Evolutionary conservation across 2,113 vertebrate species (phyloP), one percentile per base, ranked within the genome.

Genomic region (Callopanchax toddi): DNA sequence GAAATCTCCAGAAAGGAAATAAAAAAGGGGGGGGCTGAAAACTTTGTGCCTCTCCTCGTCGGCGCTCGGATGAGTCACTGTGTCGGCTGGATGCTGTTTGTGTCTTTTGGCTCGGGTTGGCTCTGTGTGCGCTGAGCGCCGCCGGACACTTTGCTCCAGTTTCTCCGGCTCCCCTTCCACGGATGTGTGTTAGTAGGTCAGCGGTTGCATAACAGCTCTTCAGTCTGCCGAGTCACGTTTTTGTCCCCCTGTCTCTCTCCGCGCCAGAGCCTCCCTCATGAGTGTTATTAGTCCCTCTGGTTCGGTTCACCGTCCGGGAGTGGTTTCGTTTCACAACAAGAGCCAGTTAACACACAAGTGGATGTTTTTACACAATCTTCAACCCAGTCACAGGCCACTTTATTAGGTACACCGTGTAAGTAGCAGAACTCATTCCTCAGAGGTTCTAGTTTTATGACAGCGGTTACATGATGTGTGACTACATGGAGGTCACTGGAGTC

Each of bases 151-250:
- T 88, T 91, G 91, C 91, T 92, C 91, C 77, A 91, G 78, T 91
- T 92, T 87, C 86, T 86, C 67, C 82, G 75, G 82, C 83, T 89
- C 83, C 87, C 82, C 83, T 76, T 78, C 85, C 73, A 79, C 82
- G 90, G 81, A 93, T 93, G 89, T 93, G 90, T 93, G 93, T 93
- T 93, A 93, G 93, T 93, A 92, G 93, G 93, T 93, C 93, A 93
- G 82, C 66, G 75, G 91, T 93, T 93, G 91, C 93, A 85, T 93
- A 93, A 93, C 92, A 92, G 84, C 86, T 77, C 90, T 86, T 85
- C 42, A 72, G 83, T 88, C 87, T 92, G 91, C 92, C 90, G 90
- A 69, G 90, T 92, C 92, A 93, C 91, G 91, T 89, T 92, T 86
- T 88, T 84, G 84, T 83, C 83, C 76, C 74, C 73, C 65, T 82